Percentiles rank a stretch among this genome's conserved stretches.
Conservation (phyloP, 2,888 invertebrate genomes). For the Melanotus villosus region DNA sequence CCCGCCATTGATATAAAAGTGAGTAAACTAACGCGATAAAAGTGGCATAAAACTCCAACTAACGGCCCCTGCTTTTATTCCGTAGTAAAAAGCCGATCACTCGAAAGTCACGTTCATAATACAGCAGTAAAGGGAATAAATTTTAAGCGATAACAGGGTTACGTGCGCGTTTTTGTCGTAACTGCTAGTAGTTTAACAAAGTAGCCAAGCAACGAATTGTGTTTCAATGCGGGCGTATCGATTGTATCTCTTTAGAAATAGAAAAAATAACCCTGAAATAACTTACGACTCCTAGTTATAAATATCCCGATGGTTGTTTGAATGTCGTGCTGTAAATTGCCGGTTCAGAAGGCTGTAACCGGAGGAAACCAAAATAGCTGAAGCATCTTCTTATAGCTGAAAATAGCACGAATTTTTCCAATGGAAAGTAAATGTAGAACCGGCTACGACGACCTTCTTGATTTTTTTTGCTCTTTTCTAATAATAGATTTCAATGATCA, state of each 20-base stretch:
- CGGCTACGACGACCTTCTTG: not conserved
- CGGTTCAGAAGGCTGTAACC: not conserved
- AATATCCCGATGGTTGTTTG: constrained; percentile 4
- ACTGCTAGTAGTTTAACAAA: constrained; percentile 15
- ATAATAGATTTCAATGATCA: too few species aligned
- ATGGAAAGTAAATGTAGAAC: not conserved
- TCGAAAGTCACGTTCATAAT: constrained; percentile 27
- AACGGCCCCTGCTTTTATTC: constrained; percentile 20
- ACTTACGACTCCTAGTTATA: constrained; percentile 2
- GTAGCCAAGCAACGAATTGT: constrained; percentile 23
- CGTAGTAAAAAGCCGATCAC: constrained; percentile 26
- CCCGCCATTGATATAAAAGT: constrained; percentile 16
- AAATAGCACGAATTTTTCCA: constrained; percentile 2
- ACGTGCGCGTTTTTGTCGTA: constrained; percentile 16
- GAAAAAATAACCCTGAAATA: not conserved
- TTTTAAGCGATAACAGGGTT: constrained; percentile 16
- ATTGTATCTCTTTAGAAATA: constrained; percentile 12
- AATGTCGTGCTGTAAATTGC: constrained; percentile 13
- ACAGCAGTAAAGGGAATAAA: constrained; percentile 25
- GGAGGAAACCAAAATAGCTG: constrained; percentile 8
- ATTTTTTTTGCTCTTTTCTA: too few species aligned
- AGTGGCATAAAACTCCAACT: constrained; percentile 13
- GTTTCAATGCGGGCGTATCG: constrained; percentile 14
- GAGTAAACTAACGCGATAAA: constrained; percentile 21
- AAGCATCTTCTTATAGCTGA: not conserved